Evolutionary conservation across 1,140 invertebrate genomes (phyloP).

Genomic region (Carposina sasakii): DNA sequence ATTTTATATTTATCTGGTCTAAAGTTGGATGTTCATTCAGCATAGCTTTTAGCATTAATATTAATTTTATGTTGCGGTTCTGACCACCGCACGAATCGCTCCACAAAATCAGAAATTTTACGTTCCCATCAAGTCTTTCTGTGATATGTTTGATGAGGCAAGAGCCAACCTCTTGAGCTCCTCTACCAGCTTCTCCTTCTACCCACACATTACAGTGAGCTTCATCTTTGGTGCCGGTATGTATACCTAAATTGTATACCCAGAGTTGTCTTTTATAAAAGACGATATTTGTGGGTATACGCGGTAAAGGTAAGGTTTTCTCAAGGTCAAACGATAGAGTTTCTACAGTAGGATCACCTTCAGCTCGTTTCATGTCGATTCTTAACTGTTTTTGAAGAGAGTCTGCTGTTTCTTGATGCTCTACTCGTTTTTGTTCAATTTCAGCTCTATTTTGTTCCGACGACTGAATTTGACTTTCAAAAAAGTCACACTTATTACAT

Average conservation of each 20-base stretch:
- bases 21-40: slow-evolving; percentile 26
- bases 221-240: slow-evolving; percentile 24
- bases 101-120: slow-evolving; percentile 46
- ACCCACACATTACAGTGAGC: slow-evolving; percentile 38
- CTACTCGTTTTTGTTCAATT: slow-evolving; percentile 5
- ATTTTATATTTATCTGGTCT: slow-evolving; percentile 35
- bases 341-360: slow-evolving; percentile 7
- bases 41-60: slow-evolving; percentile 34
- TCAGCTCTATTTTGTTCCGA: slow-evolving; percentile 8
- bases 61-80: slow-evolving; percentile 51
- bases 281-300: slow-evolving; percentile 33
- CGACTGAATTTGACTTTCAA: slow-evolving; percentile 1
- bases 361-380: slow-evolving; percentile 14
- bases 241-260: slow-evolving; percentile 33
- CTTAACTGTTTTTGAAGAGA: slow-evolving; percentile 4
- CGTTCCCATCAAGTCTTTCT: slow-evolving; percentile 19
- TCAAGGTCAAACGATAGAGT: slow-evolving; percentile 40
- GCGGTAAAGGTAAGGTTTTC: slow-evolving; percentile 41
- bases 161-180: slow-evolving; percentile 44
- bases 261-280: slow-evolving; percentile 44
- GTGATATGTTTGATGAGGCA: slow-evolving; percentile 38
- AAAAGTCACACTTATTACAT: slow-evolving; percentile 19
- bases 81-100: slow-evolving; percentile 48
- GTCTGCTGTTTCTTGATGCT: slow-evolving; percentile 7
- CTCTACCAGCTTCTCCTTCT: slow-evolving; percentile 37